Conservation (phyloP, 2,888 invertebrate species). For the Sphaeridia pumilis region DNA sequence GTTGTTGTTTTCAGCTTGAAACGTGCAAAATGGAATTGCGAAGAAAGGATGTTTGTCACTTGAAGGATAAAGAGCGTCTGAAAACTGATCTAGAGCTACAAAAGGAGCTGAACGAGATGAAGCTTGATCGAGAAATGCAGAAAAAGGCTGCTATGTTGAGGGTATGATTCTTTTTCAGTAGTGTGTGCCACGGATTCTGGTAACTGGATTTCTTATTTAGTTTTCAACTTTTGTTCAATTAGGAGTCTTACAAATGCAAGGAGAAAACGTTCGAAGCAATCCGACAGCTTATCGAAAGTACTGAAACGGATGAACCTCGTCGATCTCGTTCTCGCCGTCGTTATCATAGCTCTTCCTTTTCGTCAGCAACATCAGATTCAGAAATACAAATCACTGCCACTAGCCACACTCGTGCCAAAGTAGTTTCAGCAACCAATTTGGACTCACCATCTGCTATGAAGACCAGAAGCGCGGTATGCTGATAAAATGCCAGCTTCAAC, state of each 20-base stretch:
- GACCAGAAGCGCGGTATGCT: constrained; percentile 12
- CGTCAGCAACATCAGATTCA: constrained; percentile 27
- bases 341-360: constrained; percentile 7
- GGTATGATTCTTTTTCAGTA: no score
- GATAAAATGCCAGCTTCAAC: neutral
- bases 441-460: constrained; percentile 16
- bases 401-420: constrained; percentile 11
- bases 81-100: constrained; percentile 29
- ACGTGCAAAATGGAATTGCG: constrained; percentile 24
- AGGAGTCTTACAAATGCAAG: constrained; percentile 27
- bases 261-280: constrained; percentile 29
- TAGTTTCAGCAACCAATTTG: constrained; percentile 12
- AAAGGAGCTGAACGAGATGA: constrained; percentile 25
- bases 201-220: no score
- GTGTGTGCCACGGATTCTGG: no score
- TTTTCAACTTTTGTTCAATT: no score
- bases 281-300: constrained; percentile 18
- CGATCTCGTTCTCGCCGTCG: constrained; percentile 6
- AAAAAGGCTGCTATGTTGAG: constrained; percentile 27
- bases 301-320: neutral
- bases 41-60: constrained; percentile 22
- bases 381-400: constrained; percentile 19
- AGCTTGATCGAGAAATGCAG: constrained; percentile 19
- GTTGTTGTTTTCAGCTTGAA: constrained; percentile 20
- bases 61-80: constrained; percentile 24